Conservation (phyloP, 2,113 vertebrate genomes). For the Elanus axillaris region DNA sequence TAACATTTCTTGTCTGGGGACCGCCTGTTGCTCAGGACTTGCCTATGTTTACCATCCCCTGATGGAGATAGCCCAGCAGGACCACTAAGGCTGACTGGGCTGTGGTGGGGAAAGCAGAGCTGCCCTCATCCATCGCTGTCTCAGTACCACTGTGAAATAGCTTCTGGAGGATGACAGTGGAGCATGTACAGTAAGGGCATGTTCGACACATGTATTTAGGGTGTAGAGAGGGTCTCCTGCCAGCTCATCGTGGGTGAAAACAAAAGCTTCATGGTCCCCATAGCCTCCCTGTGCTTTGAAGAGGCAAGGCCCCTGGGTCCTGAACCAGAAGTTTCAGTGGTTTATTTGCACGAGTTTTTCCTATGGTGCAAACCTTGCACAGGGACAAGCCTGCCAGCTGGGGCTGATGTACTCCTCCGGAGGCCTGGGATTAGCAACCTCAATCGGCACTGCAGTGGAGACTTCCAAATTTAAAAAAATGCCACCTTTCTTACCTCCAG, state of each 20-base stretch:
- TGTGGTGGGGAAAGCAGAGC: neutral
- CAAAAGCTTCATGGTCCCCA: neutral
- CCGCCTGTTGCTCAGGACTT: neutral
- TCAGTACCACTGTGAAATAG: constrained; percentile 13
- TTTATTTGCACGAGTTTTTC: neutral
- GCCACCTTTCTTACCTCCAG: neutral
- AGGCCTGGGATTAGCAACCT: neutral
- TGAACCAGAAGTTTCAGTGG: neutral
- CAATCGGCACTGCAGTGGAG: neutral
- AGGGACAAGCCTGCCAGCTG: neutral
- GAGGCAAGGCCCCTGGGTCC: neutral
- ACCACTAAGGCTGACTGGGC: neutral
- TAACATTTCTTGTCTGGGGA: neutral
- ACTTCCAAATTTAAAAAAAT: neutral
- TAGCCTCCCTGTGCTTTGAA: neutral
- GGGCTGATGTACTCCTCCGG: neutral
- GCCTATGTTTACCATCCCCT: neutral
- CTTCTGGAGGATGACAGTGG: neutral
- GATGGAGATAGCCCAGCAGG: neutral
- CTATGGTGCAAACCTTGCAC: neutral
- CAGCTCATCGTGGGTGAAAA: neutral
- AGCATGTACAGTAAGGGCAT: rapidly evolving
- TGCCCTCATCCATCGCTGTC: neutral
- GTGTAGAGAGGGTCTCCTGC: neutral
- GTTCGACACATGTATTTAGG: rapidly evolving